These are phyloP conservation scores for Sphaeramia orbicularis DNA, from an alignment of 2,797 vertebrate species.

Conservation along the genomic window DNA sequence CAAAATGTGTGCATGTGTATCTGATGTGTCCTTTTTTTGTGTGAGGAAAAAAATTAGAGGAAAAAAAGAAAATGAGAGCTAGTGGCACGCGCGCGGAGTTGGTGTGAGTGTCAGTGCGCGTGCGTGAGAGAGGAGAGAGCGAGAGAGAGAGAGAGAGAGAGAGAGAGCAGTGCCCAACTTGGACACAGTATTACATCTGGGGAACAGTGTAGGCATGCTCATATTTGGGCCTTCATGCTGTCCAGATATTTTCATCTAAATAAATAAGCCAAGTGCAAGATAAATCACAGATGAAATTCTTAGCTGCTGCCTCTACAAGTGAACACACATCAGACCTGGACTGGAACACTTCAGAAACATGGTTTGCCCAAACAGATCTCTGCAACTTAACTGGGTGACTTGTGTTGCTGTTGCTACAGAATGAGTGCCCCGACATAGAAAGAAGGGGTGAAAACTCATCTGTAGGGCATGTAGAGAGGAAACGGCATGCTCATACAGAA, in stretches of 20 bases:
- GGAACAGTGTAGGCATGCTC: slow-evolving; percentile 42
- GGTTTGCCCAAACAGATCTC: neutral
- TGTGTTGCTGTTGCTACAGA: slow-evolving; percentile 16
- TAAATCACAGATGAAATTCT: slow-evolving; percentile 13
- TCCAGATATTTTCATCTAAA: slow-evolving; percentile 26
- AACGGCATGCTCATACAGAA: slow-evolving; percentile 44
- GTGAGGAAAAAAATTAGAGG: slow-evolving; percentile 25
- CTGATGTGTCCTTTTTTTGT: slow-evolving; percentile 25
- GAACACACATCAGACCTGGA: neutral
- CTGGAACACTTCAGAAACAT: slow-evolving; percentile 1
- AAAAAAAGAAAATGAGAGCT: slow-evolving; percentile 20
- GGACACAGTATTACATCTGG: slow-evolving; percentile 47
- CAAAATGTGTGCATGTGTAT: slow-evolving; percentile 3
- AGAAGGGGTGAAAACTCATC: slow-evolving; percentile 37
- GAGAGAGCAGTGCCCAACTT: slow-evolving; percentile 59
- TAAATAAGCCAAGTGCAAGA: slow-evolving; percentile 27
- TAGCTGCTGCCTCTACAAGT: neutral
- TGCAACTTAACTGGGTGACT: slow-evolving; percentile 14
- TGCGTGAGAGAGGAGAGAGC: neutral
- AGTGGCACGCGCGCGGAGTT: slow-evolving; percentile 18
- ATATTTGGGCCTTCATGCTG: slow-evolving; percentile 26
- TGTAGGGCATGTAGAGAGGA: slow-evolving; percentile 46
- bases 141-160: slow-evolving; percentile 2
- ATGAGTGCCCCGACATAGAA: slow-evolving; percentile 25
- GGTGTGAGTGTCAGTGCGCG: slow-evolving; percentile 21